These are phyloP conservation scores for Sorex maritimensis DNA, from an alignment of 2,797 vertebrate species.

Conservation along the genomic window DNA sequence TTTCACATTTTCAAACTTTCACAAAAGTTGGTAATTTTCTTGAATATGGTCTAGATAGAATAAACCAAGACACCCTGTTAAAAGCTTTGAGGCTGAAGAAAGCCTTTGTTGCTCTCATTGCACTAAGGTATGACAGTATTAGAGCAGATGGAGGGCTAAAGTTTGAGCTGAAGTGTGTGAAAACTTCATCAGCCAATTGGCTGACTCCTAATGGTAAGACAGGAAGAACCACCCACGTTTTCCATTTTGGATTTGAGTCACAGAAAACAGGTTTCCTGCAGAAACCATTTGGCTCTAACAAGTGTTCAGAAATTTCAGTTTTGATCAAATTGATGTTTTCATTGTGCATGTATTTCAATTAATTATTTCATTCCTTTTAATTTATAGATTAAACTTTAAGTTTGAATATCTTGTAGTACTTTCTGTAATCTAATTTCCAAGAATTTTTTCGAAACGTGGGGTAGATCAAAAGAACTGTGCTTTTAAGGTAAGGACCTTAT, in stretches of 20 bases:
- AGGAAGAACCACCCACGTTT: conserved; percentile 80
- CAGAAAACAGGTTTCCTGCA: conserved; percentile 77
- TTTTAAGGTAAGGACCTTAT: conserved; percentile 71
- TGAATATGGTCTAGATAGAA: conserved; percentile 3
- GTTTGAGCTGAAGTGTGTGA: conserved; percentile 74
- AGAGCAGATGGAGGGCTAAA: conserved; percentile 73
- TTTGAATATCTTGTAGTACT: conserved; percentile 68
- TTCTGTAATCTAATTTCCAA: conserved; percentile 73
- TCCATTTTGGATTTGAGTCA: conserved; percentile 75
- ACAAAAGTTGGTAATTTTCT: conserved; percentile 46
- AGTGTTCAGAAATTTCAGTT: conserved; percentile 72
- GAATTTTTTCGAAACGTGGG: conserved; percentile 60
- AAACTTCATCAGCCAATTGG: conserved; percentile 73
- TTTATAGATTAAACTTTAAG: conserved; percentile 71
- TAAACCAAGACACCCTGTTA: background rate
- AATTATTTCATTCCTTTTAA: conserved; percentile 66
- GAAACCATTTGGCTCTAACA: conserved; percentile 79
- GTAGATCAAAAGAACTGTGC: conserved; percentile 51
- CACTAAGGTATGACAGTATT: conserved; percentile 75
- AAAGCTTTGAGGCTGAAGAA: conserved; percentile 37
- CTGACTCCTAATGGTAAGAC: conserved; percentile 67
- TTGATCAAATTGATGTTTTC: conserved; percentile 52
- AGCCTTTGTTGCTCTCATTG: conserved; percentile 13
- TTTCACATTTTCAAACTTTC: conserved; percentile 58
- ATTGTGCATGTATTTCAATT: conserved; percentile 53